These are phyloP conservation scores for Drosophila prolongata DNA, from an alignment of 2,888 invertebrate genomes.

Conservation along the genomic window DNA sequence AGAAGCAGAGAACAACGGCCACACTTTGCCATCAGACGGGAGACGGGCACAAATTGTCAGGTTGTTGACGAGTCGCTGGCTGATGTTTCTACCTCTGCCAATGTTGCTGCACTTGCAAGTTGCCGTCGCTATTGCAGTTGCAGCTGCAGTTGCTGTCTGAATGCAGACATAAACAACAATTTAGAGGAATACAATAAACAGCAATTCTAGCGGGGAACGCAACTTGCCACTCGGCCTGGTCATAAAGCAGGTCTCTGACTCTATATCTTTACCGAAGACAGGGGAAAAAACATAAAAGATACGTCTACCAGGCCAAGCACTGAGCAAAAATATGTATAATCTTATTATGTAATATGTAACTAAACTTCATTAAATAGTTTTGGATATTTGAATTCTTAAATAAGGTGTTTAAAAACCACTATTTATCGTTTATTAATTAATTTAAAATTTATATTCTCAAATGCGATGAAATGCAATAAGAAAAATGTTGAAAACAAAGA, in stretches of 20 bases:
- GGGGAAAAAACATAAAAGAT: conserved; percentile 17
- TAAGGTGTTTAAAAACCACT: too few species aligned
- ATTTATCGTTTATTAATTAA: too few species aligned
- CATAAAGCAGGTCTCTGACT: conserved; percentile 27
- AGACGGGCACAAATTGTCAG: conserved; percentile 72
- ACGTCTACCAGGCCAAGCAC: neutral
- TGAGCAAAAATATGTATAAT: neutral
- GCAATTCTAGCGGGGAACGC: conserved; percentile 15
- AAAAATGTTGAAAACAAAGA: too few species aligned
- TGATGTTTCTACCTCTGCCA: conserved; percentile 25
- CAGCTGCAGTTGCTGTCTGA: conserved; percentile 25
- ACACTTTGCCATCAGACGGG: conserved; percentile 44
- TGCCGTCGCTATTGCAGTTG: conserved; percentile 3
- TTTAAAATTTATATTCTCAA: too few species aligned
- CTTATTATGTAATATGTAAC: neutral
- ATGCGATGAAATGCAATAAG: too few species aligned
- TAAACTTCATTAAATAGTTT: neutral
- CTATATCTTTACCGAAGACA: conserved; percentile 10
- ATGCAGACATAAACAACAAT: conserved; percentile 45
- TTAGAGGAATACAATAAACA: conserved; percentile 39
- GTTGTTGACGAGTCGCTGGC: conserved; percentile 60
- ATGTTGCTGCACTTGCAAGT: conserved; percentile 19
- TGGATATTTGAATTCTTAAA: too few species aligned
- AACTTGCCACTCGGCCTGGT: conserved; percentile 25
- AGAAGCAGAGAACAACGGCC: conserved; percentile 27